Evolutionary conservation across 2,888 invertebrate genomes (phyloP), one percentile per base, ranked within the genome.

Genomic region (Leucoptera coffeella): DNA sequence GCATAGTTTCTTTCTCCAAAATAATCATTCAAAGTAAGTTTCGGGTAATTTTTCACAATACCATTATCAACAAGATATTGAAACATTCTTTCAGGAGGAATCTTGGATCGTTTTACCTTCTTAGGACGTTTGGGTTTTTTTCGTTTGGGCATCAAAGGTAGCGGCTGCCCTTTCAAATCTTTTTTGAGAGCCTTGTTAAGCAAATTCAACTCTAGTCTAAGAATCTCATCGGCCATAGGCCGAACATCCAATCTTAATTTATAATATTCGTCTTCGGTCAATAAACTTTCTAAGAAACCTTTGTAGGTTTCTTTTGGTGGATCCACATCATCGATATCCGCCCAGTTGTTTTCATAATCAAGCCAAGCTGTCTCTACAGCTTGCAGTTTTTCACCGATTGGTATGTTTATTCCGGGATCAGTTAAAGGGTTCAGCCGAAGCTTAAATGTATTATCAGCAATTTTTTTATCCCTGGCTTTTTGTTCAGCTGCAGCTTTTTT

Each of bases 51-150:
- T 36, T 55, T 72, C 26, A 89, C 78, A 30, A 90, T 80, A 4
- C 81, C 81, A 38, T 76, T 73, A 39, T 78, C 74, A 4, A 80
- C 80, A 30, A 90, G 61, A 42, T 78, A 76, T 48, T 85, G 81
- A 41, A 85, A 86, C 40, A 88, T 62, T n/a, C 74, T 73, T 38
- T 77, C 78, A 1, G 75, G 65, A 1, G 64, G 52, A 32, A 78
- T 46, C 45, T 80, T 76, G 1, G 73, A 77, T 2, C 79, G 80
- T 43, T 82, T 85, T 30, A 76, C 77, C 28, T 55, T 54, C 33
- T 61, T 73, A n/a, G 40, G 35, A 33, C 50, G 61, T 32, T 37
- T 61, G 2, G 65, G 64, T 20, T 54, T 65, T 30, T 52, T 61
- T 21, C 65, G 41, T 38, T 67, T 67, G 4, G 62, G 61, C 14